Evolutionary conservation across 1,140 invertebrate genomes (phyloP).

Genomic region (Philotrypesis tridentata): DNA sequence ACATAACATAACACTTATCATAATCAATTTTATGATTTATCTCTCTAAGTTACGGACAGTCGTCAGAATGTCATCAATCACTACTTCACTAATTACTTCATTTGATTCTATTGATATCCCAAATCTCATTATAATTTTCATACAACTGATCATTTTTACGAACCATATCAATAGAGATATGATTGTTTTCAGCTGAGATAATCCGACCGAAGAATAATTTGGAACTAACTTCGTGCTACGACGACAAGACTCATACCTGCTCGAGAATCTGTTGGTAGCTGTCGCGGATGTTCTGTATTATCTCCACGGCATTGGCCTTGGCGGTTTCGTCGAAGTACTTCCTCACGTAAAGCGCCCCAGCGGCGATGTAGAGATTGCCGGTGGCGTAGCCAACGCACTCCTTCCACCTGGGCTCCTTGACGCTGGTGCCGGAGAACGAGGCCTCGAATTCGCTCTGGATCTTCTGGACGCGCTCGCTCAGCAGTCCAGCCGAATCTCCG

Average conservation of each 20-base stretch:
- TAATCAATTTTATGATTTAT: too few relatives aligned
- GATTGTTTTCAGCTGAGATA: too few relatives aligned
- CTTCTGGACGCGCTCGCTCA: neutral
- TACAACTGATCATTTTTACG: too few relatives aligned
- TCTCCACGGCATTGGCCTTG: conserved; percentile 64
- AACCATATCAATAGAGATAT: too few relatives aligned
- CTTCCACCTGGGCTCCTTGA: conserved; percentile 86
- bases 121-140: too few relatives aligned
- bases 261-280: conserved; percentile 6
- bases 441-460: neutral
- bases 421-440: conserved; percentile 58
- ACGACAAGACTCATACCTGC: conserved; percentile 8
- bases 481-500: conserved; percentile 73
- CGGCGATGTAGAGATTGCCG: conserved; percentile 82
- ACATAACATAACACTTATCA: too few relatives aligned
- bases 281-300: conserved; percentile 5
- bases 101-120: too few relatives aligned
- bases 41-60: too few relatives aligned
- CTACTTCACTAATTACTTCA: too few relatives aligned
- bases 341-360: conserved; percentile 83
- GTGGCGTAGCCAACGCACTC: conserved; percentile 84
- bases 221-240: too few relatives aligned
- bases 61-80: too few relatives aligned
- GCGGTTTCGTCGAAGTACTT: conserved; percentile 83
- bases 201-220: too few relatives aligned